Evolutionary conservation across 2,113 vertebrate genomes (phyloP), one percentile per base, ranked within the genome.

Genomic region (Nesoenas mayeri): DNA sequence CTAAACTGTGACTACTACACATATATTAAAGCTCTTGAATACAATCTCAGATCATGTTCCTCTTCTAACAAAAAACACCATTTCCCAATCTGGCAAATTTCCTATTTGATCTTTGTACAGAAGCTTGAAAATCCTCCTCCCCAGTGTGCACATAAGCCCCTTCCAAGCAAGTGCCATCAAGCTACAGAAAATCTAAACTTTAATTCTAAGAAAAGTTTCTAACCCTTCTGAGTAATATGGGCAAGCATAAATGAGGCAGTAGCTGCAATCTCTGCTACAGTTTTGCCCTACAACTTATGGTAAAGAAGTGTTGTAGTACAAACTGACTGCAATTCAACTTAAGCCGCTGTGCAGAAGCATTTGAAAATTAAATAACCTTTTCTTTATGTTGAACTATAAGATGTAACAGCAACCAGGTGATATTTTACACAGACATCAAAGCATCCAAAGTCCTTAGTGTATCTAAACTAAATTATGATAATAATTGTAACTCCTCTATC

Each of bases 21-120:
- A 10, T 10, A 15, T 20, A 64, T 47, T 58, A 26, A 70, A 26
- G 18, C 47, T 65, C 44, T 21, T 71, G n/a, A 90, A 90, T 38
- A 50, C 0, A 0, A 54, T 11, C 26, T 60, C 64, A 8, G 22
- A 50, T 10, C 29, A 15, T 28, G 18, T 29, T 82, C n/a, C 31
- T 51, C 6, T 7, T 51, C 6, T 7, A 53, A 60, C 6, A 78
- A 44, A 71, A 78, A 82, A 40, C 5, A 7, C 50, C 25, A 72
- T 53, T 71, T 32, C 28, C 36, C 21, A 38, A 54, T 22, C 18
- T 56, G 10, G 14, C 31, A 86, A 83, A 72, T 50, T 22, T 79
- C 24, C 18, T 54, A 47, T 32, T 12, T 84, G 20, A 2, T 53
- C 67, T 81, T 48, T 42, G 16, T 19, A 56, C 6, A 64, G 61